A percentile compares a stretch with the other conserved stretches of the same genome.
These are phyloP conservation scores for Heliconius ethilla DNA, from an alignment of 2,888 invertebrate genomes.

Conservation along the genomic window DNA sequence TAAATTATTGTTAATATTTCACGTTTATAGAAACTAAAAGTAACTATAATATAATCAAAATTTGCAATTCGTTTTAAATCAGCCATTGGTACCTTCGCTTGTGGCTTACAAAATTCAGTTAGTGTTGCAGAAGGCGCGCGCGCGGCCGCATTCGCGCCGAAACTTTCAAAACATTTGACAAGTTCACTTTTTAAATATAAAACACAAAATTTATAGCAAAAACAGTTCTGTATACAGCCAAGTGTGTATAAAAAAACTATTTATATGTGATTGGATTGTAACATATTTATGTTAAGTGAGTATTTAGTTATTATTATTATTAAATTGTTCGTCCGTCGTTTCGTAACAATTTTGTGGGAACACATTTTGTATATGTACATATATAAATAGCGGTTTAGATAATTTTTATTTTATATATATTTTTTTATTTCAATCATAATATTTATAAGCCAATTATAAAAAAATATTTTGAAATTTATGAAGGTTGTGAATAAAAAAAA, in stretches of 20 bases:
- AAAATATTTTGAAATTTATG: slow-evolving; percentile 19
- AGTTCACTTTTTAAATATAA: slow-evolving; percentile 49
- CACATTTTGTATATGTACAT: slow-evolving; percentile 10
- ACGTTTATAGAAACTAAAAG: slow-evolving; percentile 9
- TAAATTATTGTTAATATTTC: slow-evolving; percentile 14
- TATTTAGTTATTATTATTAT: slow-evolving; percentile 57
- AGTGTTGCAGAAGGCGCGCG: slow-evolving; percentile 74
- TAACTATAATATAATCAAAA: slow-evolving; percentile 26
- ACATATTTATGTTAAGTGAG: slow-evolving; percentile 72
- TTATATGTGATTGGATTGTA: slow-evolving; percentile 71
- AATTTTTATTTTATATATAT: not conserved
- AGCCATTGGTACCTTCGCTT: slow-evolving; percentile 69
- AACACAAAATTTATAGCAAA: slow-evolving; percentile 43
- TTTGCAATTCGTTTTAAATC: slow-evolving; percentile 41
- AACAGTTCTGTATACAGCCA: slow-evolving; percentile 44
- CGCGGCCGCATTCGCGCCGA: slow-evolving; percentile 74
- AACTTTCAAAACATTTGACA: slow-evolving; percentile 64
- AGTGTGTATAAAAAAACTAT: slow-evolving; percentile 54
- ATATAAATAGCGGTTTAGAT: slow-evolving; percentile 5
- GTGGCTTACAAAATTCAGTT: slow-evolving; percentile 79
- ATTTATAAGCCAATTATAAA: slow-evolving; percentile 27
- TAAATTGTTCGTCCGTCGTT: slow-evolving; percentile 75
- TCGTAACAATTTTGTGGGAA: slow-evolving; percentile 41
- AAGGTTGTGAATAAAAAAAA: not conserved
- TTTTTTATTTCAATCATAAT: not conserved